Evolutionary conservation across 2,113 vertebrate genomes (phyloP).

Genomic region (Neolamprologus cancellatus): DNA sequence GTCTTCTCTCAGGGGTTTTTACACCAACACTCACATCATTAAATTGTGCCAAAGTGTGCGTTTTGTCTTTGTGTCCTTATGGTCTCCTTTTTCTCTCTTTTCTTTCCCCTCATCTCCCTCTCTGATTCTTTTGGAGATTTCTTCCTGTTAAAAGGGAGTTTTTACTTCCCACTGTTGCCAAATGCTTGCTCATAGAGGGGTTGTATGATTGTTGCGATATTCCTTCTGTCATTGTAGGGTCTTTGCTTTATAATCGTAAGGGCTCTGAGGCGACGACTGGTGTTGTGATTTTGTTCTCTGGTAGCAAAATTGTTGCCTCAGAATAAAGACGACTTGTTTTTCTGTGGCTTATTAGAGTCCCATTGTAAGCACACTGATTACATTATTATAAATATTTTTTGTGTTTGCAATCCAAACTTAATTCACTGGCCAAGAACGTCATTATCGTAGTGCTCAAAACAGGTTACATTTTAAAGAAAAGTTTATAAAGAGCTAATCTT

Average conservation of each 20-base stretch:
- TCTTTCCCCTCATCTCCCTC: not conserved
- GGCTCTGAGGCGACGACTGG: not conserved
- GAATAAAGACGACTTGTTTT: not conserved
- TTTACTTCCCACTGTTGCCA: not conserved
- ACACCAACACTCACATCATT: not conserved
- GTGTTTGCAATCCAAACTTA: not conserved
- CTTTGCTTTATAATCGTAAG: not conserved
- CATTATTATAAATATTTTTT: not conserved
- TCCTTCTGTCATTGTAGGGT: not conserved
- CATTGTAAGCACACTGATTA: not conserved
- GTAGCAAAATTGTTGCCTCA: rapidly evolving
- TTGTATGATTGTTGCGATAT: not conserved
- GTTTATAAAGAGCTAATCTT: not conserved
- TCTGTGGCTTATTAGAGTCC: not conserved
- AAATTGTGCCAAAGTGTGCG: not conserved
- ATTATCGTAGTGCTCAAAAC: not conserved
- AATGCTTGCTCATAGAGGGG: not conserved
- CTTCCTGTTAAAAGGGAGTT: not conserved
- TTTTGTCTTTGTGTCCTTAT: not conserved
- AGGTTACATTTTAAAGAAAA: not conserved
- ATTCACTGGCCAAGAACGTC: not conserved
- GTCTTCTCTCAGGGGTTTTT: not conserved
- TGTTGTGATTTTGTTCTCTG: not conserved
- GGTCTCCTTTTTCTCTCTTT: not conserved
- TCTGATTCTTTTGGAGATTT: not conserved